These are phyloP conservation scores for Drosophila parthenogenetica DNA, from an alignment of 2,888 invertebrate genomes.

Conservation along the genomic window DNA sequence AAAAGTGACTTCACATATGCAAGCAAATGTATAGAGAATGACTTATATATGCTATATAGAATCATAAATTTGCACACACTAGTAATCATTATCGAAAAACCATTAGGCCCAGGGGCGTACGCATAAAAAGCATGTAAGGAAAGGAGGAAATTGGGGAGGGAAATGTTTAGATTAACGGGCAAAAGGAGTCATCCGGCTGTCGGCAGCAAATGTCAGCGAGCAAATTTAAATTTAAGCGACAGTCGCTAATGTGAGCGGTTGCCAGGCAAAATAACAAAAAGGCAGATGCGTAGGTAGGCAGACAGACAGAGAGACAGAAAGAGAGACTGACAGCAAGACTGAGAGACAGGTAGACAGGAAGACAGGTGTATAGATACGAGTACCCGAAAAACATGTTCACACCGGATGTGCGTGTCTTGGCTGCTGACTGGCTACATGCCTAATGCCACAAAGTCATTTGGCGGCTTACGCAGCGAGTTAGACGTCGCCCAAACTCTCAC, in stretches of 20 bases:
- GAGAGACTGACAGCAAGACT: neutral
- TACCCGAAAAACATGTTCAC: constrained; percentile 24
- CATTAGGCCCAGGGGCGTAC: constrained; percentile 51
- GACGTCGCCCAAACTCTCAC: constrained; percentile 33
- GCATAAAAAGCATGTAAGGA: constrained; percentile 25
- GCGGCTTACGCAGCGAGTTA: constrained; percentile 66
- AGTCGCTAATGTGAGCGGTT: constrained; percentile 60
- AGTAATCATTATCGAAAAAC: constrained; percentile 66
- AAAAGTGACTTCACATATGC: constrained; percentile 6
- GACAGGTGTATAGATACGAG: constrained; percentile 53
- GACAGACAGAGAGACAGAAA: neutral
- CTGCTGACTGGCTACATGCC: constrained; percentile 53
- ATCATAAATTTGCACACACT: constrained; percentile 24
- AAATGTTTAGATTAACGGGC: constrained; percentile 52
- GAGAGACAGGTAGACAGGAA: constrained; percentile 4
- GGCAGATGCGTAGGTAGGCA: neutral
- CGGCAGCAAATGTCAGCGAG: constrained; percentile 60
- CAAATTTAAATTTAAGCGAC: constrained; percentile 78
- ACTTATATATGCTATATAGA: neutral
- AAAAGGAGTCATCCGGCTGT: constrained; percentile 38
- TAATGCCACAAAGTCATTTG: constrained; percentile 80
- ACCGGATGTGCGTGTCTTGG: constrained; percentile 74
- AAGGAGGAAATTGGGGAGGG: neutral
- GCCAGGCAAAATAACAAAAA: constrained; percentile 30
- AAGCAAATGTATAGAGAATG: neutral